Base-by-base conservation (phyloP, 2,888 invertebrate species). In the Drosophila picticornis region DNA sequence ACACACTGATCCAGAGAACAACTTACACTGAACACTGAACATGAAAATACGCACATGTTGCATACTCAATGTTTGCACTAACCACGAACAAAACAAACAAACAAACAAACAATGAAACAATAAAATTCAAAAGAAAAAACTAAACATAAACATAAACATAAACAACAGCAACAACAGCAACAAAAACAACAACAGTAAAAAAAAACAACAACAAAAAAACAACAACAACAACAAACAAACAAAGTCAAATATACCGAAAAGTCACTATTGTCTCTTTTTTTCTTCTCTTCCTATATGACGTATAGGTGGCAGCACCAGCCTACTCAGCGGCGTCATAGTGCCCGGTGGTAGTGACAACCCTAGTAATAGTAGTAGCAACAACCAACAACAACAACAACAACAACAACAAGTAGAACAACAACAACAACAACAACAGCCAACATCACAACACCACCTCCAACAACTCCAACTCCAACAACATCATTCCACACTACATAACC, bases 261-360 rank as follows among this genome's bases (percentile, higher is more conserved):
- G 94, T 94, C 93, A 93, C 94, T 93, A 93, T 93, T 93, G 93
- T 93, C 94, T 93, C 94, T 93, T 93, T 93, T 93, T 93, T 93
- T 93, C 93, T 93, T 93, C 92, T 93, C 93, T 93, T 93, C 93
- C 93, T 92, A 92, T 92, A 93, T 93, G 84, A 88, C 91, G 90
- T 93, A 91, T 92, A 92, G 93, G 93, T 92, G 93, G 92, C 92
- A 92, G 93, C 91, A 92, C 93, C 92, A 89, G 91, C 91, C 92
- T 93, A 88, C 92, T 92, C 89, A 91, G 93, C 90, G 93, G 93
- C 91, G 93, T 93, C 88, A 93, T 93, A 90, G 92, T 93, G 87
- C 92, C 93, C 89, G 93, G 93, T 91, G 91, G 91, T 90, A 91
- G 89, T 92, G 87, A 90, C 84, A 92, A 88, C 90, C 91, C 83